Evolutionary conservation across 2,113 vertebrate genomes (phyloP).

Genomic region (Heteronetta atricapilla): DNA sequence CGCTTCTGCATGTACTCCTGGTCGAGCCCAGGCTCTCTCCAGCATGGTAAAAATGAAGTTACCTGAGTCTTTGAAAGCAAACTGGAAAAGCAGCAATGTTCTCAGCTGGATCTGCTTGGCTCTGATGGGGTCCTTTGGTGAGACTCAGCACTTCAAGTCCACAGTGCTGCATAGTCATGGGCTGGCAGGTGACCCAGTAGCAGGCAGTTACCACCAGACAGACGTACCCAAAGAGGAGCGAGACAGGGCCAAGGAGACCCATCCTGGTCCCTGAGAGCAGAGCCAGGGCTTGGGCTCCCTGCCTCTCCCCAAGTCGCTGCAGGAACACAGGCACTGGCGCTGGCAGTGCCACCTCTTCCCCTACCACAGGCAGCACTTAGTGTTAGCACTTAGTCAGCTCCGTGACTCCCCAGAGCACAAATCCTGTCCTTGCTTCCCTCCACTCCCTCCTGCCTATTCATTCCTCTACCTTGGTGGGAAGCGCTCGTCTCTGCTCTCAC

Average conservation of each 20-base stretch:
- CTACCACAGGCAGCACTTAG: neutral
- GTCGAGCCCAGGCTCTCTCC: neutral
- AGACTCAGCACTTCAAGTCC: neutral
- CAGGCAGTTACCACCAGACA: fast-evolving
- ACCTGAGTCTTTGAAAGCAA: fast-evolving
- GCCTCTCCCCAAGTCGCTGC: neutral
- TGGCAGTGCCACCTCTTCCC: neutral
- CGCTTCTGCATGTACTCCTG: neutral
- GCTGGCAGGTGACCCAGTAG: neutral
- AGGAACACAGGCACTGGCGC: neutral
- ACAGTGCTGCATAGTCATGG: too few species aligned
- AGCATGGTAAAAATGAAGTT: neutral
- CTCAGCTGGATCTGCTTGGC: fast-evolving
- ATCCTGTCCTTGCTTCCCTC: neutral
- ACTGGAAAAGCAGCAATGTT: neutral
- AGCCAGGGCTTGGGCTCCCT: neutral
- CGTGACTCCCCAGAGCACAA: neutral
- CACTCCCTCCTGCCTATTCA: neutral
- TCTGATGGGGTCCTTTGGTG: fast-evolving
- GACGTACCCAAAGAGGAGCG: neutral
- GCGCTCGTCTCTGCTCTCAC: neutral
- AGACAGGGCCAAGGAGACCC: neutral
- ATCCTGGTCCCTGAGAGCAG: fast-evolving
- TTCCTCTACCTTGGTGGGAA: neutral
- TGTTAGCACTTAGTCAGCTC: neutral